These are phyloP conservation scores for Harpagus bidentatus DNA, from an alignment of 2,113 vertebrate genomes.

Conservation along the genomic window DNA sequence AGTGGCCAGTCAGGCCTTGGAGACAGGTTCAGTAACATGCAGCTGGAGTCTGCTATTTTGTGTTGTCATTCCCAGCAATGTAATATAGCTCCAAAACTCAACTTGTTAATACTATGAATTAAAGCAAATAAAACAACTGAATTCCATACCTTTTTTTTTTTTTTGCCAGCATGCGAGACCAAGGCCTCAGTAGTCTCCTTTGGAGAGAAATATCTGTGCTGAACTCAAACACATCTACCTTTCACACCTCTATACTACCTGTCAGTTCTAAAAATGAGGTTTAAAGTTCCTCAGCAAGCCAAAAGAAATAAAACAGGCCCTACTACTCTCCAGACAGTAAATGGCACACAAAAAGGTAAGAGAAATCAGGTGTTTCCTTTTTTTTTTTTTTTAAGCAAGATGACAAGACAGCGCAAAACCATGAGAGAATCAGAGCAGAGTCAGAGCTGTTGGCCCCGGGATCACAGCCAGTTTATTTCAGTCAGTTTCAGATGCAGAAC, in stretches of 20 bases:
- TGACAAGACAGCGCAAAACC: not conserved
- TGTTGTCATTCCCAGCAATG: not conserved
- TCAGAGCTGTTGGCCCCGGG: rapidly evolving
- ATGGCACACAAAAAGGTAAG: not conserved
- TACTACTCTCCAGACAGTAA: not conserved
- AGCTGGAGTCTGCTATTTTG: not conserved
- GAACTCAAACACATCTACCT: rapidly evolving
- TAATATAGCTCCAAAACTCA: not conserved
- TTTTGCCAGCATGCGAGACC: not conserved
- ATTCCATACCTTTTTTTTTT: not conserved
- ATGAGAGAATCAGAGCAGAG: not conserved
- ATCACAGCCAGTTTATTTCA: rapidly evolving
- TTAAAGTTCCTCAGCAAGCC: not conserved
- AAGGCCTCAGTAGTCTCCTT: not conserved
- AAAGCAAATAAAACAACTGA: not conserved
- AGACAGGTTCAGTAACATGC: not conserved
- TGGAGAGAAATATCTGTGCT: not conserved
- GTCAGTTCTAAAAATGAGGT: not conserved
- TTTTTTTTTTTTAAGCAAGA: not conserved
- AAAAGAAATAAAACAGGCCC: not conserved
- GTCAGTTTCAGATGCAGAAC: not conserved
- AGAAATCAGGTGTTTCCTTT: not conserved
- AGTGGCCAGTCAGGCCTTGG: not conserved
- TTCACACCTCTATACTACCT: no score
- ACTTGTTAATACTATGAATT: not conserved